Percentiles rank a stretch among this genome's conserved stretches.
phyloP scores from a whole-genome alignment of 2,797 vertebrate genomes.

The Coendou prehensilis region DNA sequence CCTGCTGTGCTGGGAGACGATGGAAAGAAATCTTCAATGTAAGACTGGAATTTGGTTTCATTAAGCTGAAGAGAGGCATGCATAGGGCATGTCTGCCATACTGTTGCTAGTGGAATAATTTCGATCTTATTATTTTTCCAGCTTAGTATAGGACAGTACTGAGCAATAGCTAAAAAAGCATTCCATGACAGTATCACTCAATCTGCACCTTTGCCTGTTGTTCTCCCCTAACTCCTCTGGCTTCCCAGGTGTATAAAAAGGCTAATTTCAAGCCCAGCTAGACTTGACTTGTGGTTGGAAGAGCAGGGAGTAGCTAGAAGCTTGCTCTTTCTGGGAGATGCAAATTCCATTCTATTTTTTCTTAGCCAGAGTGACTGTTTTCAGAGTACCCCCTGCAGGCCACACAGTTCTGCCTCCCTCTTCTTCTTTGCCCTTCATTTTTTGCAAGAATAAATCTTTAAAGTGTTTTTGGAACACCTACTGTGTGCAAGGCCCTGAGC shows the following conservation, averaged over 20 bases:
- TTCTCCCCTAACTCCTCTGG: not conserved
- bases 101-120: not conserved
- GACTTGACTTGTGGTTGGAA: not conserved
- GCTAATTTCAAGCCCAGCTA: not conserved
- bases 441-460: not conserved
- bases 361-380: not conserved
- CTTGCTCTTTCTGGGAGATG: slow-evolving; percentile 35
- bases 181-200: accelerated
- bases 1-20: not conserved
- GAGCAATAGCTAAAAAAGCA: not conserved
- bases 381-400: not conserved
- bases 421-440: not conserved
- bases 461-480: not conserved
- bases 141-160: not conserved
- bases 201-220: not conserved
- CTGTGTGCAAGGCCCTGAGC: not conserved
- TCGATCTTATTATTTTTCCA: not conserved
- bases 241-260: not conserved
- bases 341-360: slow-evolving; percentile 27
- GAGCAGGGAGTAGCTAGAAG: not conserved
- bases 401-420: not conserved
- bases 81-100: not conserved
- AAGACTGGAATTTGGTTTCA: not conserved
- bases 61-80: slow-evolving; percentile 20
- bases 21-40: not conserved